A percentile compares a stretch with the other conserved stretches of the same genome.
These are phyloP conservation scores for Drosophila gaucha DNA, from an alignment of 2,888 invertebrate genomes.

Conservation along the genomic window DNA sequence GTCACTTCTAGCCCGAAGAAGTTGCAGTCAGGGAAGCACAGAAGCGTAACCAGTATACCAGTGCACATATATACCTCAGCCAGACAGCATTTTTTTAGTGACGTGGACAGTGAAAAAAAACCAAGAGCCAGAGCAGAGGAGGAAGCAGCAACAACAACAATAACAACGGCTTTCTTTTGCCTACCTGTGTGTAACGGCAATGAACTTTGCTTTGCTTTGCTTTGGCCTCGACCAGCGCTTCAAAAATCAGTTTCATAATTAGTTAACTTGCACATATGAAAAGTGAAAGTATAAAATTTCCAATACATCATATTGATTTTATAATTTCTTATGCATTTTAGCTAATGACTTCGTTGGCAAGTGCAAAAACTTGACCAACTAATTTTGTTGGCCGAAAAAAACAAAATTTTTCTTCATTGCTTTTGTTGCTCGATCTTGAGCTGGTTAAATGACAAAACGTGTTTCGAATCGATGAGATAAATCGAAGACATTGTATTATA, in stretches of 20 bases:
- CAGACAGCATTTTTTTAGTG: slow-evolving; percentile 61
- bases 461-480: slow-evolving; percentile 45
- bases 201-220: slow-evolving; percentile 57
- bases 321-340: slow-evolving; percentile 2
- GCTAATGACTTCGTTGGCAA: slow-evolving; percentile 22
- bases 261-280: slow-evolving; percentile 22
- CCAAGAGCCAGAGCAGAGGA: slow-evolving; percentile 27
- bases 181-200: slow-evolving; percentile 54
- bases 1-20: slow-evolving; percentile 55
- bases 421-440: slow-evolving; percentile 11
- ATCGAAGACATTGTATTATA: slow-evolving; percentile 43
- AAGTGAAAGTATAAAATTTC: slow-evolving; percentile 62
- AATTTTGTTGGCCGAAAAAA: slow-evolving; percentile 23
- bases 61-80: slow-evolving; percentile 32
- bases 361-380: slow-evolving; percentile 17
- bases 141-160: slow-evolving; percentile 22
- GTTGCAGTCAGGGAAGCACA: slow-evolving; percentile 41
- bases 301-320: slow-evolving; percentile 24
- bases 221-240: slow-evolving; percentile 13
- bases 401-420: background rate
- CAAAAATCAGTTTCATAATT: slow-evolving; percentile 61
- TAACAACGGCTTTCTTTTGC: slow-evolving; percentile 61
- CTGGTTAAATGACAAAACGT: slow-evolving; percentile 42
- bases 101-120: slow-evolving; percentile 64
- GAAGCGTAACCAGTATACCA: slow-evolving; percentile 68